These are phyloP conservation scores for Dicaeum eximium DNA, from an alignment of 2,113 vertebrate species.

Conservation along the genomic window DNA sequence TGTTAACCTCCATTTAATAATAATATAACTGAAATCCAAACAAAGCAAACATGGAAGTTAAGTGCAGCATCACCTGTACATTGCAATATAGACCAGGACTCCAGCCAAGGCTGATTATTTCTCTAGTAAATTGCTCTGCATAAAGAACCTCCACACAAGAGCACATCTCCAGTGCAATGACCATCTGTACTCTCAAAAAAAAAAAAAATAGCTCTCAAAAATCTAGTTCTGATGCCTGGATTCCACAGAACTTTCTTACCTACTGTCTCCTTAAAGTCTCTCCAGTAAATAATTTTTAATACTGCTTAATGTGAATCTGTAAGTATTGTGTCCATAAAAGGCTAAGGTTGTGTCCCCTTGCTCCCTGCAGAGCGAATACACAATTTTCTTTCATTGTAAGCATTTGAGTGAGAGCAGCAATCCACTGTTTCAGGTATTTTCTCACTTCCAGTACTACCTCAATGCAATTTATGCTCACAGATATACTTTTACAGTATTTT, in stretches of 20 bases:
- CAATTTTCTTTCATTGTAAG: rapidly evolving
- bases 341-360: neutral
- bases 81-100: neutral
- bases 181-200: neutral
- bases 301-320: neutral
- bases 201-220: neutral
- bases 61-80: neutral
- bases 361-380: neutral
- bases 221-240: neutral
- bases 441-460: neutral
- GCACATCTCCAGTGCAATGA: neutral
- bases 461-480: neutral
- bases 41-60: neutral
- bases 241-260: neutral
- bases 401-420: neutral
- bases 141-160: neutral
- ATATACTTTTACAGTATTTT: neutral
- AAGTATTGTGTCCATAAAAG: neutral
- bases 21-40: neutral
- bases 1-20: neutral
- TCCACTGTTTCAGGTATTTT: neutral
- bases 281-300: neutral
- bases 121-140: neutral
- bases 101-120: neutral
- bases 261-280: neutral